Percentiles rank a stretch among this genome's conserved stretches.
Evolutionary conservation across 2,113 vertebrate genomes (phyloP).

Genomic region (Microtus oregoni): DNA sequence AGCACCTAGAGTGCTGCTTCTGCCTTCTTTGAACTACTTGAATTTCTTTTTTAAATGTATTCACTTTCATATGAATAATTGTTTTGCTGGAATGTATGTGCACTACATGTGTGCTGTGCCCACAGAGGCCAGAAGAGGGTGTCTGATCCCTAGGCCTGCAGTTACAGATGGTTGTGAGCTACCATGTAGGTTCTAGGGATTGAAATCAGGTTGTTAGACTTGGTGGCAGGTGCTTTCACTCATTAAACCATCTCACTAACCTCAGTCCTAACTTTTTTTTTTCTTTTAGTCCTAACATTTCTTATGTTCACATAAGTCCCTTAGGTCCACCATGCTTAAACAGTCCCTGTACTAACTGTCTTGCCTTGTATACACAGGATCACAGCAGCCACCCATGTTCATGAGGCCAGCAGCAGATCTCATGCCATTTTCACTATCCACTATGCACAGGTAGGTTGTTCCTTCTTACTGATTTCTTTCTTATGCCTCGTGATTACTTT

Average conservation of each 20-base stretch:
- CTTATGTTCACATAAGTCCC: not conserved
- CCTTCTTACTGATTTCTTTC: not conserved
- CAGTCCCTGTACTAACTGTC: not conserved
- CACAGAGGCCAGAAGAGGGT: not conserved
- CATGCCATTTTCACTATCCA: slow-evolving; percentile 99
- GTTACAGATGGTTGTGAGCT: not conserved
- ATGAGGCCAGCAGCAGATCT: slow-evolving; percentile 97
- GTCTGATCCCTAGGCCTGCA: not conserved
- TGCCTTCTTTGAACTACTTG: not conserved
- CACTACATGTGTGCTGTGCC: not conserved
- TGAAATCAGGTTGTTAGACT: not conserved
- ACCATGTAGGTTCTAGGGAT: not conserved
- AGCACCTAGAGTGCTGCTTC: not conserved
- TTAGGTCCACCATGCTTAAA: not conserved
- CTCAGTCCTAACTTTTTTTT: slow-evolving; percentile 39
- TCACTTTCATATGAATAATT: not conserved
- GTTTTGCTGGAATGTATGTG: not conserved
- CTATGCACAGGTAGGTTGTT: slow-evolving; percentile 93
- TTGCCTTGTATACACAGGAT: slow-evolving; percentile 87
- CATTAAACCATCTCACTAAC: not conserved
- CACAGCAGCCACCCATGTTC: slow-evolving; percentile 96
- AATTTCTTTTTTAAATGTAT: slow-evolving; percentile 17
- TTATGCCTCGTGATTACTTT: not conserved
- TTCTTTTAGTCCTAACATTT: slow-evolving; percentile 48
- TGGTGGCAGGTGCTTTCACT: not conserved